A percentile compares a stretch with the other conserved stretches of the same genome.
Evolutionary conservation across 2,888 invertebrate genomes (phyloP).

Genomic region (Noctua fimbriata): DNA sequence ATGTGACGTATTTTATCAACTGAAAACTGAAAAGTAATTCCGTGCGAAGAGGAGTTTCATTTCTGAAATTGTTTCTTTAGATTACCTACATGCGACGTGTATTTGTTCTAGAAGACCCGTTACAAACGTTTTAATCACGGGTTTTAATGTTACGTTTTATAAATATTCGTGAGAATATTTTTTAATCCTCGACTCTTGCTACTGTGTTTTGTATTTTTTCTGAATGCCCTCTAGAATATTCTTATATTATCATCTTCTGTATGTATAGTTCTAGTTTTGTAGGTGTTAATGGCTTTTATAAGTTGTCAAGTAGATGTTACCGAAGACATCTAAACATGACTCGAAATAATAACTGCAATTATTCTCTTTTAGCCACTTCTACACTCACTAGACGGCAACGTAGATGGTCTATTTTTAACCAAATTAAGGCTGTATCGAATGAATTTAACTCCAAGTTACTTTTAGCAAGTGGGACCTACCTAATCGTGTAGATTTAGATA

Average conservation of each 20-base stretch:
- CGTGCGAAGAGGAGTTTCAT: slow-evolving; percentile 18
- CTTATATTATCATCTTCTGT: background rate
- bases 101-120: slow-evolving; percentile 24
- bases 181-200: background rate
- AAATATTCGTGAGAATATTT: background rate
- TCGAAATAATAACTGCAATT: background rate
- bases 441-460: background rate
- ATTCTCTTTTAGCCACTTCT: background rate
- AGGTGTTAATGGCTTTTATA: background rate
- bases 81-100: slow-evolving; percentile 13
- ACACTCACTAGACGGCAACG: background rate
- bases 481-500: slow-evolving; percentile 21
- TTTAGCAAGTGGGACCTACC: background rate
- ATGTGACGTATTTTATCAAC: slow-evolving; percentile 29
- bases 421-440: background rate
- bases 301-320: background rate
- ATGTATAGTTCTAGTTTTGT: background rate
- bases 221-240: background rate
- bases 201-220: background rate
- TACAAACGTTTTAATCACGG: slow-evolving; percentile 13
- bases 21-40: slow-evolving; percentile 45
- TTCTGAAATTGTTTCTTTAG: slow-evolving; percentile 35
- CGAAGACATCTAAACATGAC: background rate
- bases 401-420: background rate
- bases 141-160: background rate